Conservation (phyloP, 2,113 vertebrate species). For the Hypomesus transpacificus region DNA sequence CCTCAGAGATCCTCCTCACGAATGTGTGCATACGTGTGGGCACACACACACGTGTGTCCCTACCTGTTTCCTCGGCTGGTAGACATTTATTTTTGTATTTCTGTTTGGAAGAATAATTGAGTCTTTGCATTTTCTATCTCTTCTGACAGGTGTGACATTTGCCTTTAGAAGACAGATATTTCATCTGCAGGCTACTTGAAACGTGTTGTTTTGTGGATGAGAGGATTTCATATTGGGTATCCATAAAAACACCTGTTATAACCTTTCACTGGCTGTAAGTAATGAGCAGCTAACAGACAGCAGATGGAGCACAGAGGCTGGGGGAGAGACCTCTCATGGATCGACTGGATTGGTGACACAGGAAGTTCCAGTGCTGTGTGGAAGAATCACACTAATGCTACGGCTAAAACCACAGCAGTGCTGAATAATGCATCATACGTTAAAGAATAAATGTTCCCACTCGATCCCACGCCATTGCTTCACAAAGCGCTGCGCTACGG, state of each 20-base stretch:
- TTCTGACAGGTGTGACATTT: slow-evolving; percentile 24
- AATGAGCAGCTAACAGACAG: not conserved
- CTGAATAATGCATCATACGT: no score
- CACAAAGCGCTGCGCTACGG: no score
- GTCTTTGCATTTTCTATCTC: slow-evolving; percentile 15
- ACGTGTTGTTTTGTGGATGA: not conserved
- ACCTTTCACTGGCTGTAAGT: slow-evolving; percentile 4
- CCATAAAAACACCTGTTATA: slow-evolving; percentile 16
- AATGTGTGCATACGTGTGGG: not conserved
- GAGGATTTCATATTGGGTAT: slow-evolving; percentile 8
- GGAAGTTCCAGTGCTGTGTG: no score
- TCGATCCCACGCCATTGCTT: no score
- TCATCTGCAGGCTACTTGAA: not conserved
- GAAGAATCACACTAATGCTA: no score
- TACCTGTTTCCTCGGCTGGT: no score
- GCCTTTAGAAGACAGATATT: not conserved
- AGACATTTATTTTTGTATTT: not conserved
- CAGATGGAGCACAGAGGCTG: not conserved
- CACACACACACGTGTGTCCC: no score
- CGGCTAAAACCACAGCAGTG: no score
- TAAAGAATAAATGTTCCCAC: no score
- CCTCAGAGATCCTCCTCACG: not conserved
- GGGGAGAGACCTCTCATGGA: no score
- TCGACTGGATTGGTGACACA: no score
- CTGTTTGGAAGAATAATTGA: slow-evolving; percentile 12